These are phyloP conservation scores for Leucophenga montana DNA, from an alignment of 2,888 invertebrate genomes.

Conservation along the genomic window DNA sequence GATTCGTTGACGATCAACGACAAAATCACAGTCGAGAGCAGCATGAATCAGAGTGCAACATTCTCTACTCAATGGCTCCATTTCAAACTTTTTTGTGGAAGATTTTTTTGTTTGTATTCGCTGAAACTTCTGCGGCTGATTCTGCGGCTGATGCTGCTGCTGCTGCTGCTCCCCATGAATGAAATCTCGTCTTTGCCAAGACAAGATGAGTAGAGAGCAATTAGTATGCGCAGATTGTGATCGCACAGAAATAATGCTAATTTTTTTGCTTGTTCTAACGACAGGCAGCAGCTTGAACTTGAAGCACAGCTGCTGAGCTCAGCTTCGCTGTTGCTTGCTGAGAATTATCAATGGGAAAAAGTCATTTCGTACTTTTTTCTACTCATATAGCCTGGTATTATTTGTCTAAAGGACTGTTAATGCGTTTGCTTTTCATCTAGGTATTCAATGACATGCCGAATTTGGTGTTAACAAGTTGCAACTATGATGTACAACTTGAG, in stretches of 20 bases:
- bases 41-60: conserved; percentile 21
- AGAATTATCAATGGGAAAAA: conserved; percentile 23
- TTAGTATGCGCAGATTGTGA: conserved; percentile 73
- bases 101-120: conserved; percentile 18
- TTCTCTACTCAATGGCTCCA: conserved; percentile 28
- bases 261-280: conserved; percentile 47
- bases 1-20: neutral
- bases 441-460: conserved; percentile 12
- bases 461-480: conserved; percentile 24
- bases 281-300: no score
- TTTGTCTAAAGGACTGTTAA: no score
- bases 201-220: conserved; percentile 51
- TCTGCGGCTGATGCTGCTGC: neutral
- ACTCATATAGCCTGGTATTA: no score
- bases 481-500: neutral
- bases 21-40: conserved; percentile 18
- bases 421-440: neutral
- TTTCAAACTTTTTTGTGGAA: conserved; percentile 7
- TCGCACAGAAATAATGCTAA: conserved; percentile 72
- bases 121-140: neutral
- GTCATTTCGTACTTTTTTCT: neutral
- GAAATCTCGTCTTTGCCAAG: conserved; percentile 47
- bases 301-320: neutral
- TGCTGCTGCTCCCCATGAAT: conserved; percentile 57
- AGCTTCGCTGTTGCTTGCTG: neutral